phyloP scores from a whole-genome alignment of 2,888 invertebrate genomes.

The Octodonta nipae region DNA sequence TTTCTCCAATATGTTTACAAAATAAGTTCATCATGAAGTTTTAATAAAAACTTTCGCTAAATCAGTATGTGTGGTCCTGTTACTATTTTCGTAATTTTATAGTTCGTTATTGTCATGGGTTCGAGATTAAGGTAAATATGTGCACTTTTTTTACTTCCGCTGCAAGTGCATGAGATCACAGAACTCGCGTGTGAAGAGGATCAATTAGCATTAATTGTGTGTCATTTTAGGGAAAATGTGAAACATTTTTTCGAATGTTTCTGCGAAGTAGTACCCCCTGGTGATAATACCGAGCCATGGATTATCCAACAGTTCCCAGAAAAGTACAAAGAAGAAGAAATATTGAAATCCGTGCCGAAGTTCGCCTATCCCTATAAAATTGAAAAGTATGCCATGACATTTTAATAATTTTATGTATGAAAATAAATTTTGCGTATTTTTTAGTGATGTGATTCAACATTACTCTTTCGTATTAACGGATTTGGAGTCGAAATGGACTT shows the following conservation, averaged over 20 bases:
- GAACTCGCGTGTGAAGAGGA: neutral
- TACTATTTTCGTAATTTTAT: too few species aligned
- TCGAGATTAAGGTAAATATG: slow-evolving; percentile 40
- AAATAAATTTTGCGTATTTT: slow-evolving; percentile 3
- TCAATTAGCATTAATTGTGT: slow-evolving; percentile 1
- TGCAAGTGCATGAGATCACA: slow-evolving; percentile 3
- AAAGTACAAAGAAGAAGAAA: slow-evolving; percentile 67
- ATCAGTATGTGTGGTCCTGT: too few species aligned
- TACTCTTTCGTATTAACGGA: slow-evolving; percentile 96
- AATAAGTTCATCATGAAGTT: too few species aligned
- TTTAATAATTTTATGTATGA: neutral
- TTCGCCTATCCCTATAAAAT: slow-evolving; percentile 81
- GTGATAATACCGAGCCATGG: slow-evolving; percentile 49
- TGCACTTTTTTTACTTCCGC: slow-evolving; percentile 6
- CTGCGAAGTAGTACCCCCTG: slow-evolving; percentile 63
- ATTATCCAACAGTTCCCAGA: slow-evolving; percentile 78
- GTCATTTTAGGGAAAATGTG: slow-evolving; percentile 62
- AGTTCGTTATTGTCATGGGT: slow-evolving; percentile 40
- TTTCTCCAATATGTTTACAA: too few species aligned
- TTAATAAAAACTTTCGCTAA: too few species aligned
- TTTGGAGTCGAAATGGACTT: slow-evolving; percentile 89
- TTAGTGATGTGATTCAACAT: slow-evolving; percentile 73
- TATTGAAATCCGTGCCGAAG: slow-evolving; percentile 74
- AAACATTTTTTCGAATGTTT: slow-evolving; percentile 69
- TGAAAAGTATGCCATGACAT: slow-evolving; percentile 53